These are phyloP conservation scores for Thalassaphorura encarpata DNA, from an alignment of 1,140 invertebrate species.

Conservation along the genomic window DNA sequence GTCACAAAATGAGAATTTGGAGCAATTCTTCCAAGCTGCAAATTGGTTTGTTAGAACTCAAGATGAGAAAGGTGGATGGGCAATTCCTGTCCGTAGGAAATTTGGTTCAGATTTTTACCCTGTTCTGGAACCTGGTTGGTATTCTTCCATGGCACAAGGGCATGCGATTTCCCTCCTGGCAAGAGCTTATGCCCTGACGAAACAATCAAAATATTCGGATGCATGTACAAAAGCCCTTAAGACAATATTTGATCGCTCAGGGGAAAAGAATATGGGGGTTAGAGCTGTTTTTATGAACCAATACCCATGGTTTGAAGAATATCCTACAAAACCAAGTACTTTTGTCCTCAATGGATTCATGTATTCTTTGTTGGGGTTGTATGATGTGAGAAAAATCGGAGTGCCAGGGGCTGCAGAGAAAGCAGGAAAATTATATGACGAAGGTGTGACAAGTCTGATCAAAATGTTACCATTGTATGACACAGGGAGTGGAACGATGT, in stretches of 20 bases:
- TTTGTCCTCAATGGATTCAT: slow-evolving; percentile 99
- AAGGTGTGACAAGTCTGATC: slow-evolving; percentile 81
- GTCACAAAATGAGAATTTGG: slow-evolving; percentile 69
- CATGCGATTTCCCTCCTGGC: slow-evolving; percentile 89
- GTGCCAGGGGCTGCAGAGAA: slow-evolving; percentile 45
- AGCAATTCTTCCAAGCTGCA: slow-evolving; percentile 83
- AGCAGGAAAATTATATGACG: slow-evolving; percentile 64
- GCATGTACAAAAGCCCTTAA: slow-evolving; percentile 26
- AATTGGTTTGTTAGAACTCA: slow-evolving; percentile 88
- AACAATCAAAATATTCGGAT: slow-evolving; percentile 51
- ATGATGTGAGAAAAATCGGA: slow-evolving; percentile 71
- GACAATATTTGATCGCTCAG: slow-evolving; percentile 33
- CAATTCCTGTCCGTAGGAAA: slow-evolving; percentile 70
- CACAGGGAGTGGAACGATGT: slow-evolving; percentile 90
- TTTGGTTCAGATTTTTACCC: slow-evolving; percentile 49
- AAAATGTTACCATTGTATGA: slow-evolving; percentile 84
- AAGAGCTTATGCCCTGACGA: slow-evolving; percentile 75
- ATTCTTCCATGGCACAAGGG: slow-evolving; percentile 96
- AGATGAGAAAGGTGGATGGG: slow-evolving; percentile 75
- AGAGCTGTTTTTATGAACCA: slow-evolving; percentile 69
- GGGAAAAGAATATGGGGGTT: slow-evolving; percentile 55
- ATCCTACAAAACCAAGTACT: slow-evolving; percentile 86
- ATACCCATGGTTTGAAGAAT: slow-evolving; percentile 93
- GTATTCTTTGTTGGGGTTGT: slow-evolving; percentile 90
- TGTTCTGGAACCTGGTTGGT: slow-evolving; percentile 73